Evolutionary conservation across 2,888 invertebrate species (phyloP).

Genomic region (Rhamnusium bicolor): DNA sequence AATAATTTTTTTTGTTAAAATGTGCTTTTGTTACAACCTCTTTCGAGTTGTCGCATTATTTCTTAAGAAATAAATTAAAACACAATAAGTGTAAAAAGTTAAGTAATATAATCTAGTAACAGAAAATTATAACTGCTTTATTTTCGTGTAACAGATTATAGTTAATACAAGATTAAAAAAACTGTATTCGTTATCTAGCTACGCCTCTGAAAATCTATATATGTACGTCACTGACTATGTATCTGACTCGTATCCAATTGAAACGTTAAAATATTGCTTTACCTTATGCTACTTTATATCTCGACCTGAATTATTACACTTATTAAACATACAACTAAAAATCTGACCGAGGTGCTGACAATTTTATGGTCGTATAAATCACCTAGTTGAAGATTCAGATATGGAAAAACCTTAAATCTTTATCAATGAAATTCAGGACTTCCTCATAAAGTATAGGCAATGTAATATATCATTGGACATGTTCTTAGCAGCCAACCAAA

Average conservation of each 20-base stretch:
- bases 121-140: no score
- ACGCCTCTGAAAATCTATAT: not conserved
- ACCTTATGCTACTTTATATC: constrained; percentile 33
- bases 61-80: no score
- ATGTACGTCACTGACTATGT: constrained; percentile 8
- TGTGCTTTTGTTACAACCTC: no score
- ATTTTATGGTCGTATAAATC: constrained; percentile 44
- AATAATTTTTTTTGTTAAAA: no score
- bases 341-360: constrained; percentile 43
- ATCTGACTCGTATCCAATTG: constrained; percentile 25
- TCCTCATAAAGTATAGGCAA: no score
- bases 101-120: no score
- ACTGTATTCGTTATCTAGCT: not conserved
- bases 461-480: no score
- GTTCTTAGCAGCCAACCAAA: no score
- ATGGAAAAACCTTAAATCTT: constrained; percentile 8
- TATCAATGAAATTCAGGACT: not conserved
- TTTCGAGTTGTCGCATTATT: no score
- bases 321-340: constrained; percentile 41
- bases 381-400: constrained; percentile 26
- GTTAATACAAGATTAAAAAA: not conserved
- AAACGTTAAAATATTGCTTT: constrained; percentile 36
- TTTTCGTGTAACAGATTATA: no score
- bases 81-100: no score
- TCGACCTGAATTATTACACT: constrained; percentile 34